Evolutionary conservation across 2,888 invertebrate species (phyloP), one percentile per base, ranked within the genome.

Genomic region (Lasioglossum figueresi): DNA sequence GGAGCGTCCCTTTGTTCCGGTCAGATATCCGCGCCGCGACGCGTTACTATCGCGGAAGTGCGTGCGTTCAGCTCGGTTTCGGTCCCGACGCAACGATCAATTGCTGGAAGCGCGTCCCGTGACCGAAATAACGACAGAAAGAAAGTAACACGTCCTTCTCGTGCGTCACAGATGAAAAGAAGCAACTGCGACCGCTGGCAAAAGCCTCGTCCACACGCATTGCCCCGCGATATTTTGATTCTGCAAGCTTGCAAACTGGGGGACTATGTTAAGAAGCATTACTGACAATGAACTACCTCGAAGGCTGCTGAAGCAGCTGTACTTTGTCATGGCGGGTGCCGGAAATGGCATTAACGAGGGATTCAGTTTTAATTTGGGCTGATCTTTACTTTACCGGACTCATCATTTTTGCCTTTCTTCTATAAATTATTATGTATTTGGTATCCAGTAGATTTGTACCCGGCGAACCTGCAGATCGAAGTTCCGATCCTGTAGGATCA

Each of bases 151-250:
- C 70, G 45, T 45, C 48, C 34, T 4, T 52, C 31, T 27, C 59
- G 71, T 76, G 81, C 83, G 81, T 80, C 76, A 76, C 81, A 12
- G 27, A 31, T 40, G 34, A 83, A 72, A 76, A 45, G 76, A 45
- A 63, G 76, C 81, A 63, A 63, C 81, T 10, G 43, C 27, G 75
- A 76, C 75, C 14, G 52, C 37, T 23, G 45, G 31, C 59, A 23
- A 48, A 63, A 84, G 82, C 82, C 63, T 70, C 77, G 82, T 78
- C 52, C 84, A 52, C 82, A 59, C 82, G 77, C 12, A n/a, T 5
- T 4, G 4, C 37, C 1, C 37, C n/a, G 37, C 63, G 63, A 63
- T 63, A 31, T 63, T 63, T 31, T 31, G 31, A 6, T 59, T 59
- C 27, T 14, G 27, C 59, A 6, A 63, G 59, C 59, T 63, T 14